Conservation (phyloP, 2,888 invertebrate species). For the Cosmia pyralina region DNA sequence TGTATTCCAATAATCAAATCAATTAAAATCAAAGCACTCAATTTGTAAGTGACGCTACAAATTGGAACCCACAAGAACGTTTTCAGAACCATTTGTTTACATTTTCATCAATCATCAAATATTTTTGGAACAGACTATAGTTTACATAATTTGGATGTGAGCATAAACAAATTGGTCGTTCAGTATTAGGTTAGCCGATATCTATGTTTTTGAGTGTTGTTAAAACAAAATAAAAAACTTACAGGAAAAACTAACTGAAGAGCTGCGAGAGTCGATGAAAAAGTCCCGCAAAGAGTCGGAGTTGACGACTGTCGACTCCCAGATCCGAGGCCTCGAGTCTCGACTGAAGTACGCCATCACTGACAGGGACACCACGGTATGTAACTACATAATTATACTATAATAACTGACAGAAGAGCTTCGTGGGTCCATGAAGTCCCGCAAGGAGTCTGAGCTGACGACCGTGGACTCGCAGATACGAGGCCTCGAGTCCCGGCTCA, state of each 20-base stretch:
- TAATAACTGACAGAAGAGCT: constrained; percentile 95
- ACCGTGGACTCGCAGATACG: constrained; percentile 99
- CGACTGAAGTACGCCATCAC: constrained; percentile 97
- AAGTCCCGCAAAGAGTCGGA: constrained; percentile 99
- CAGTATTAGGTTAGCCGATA: too few species aligned
- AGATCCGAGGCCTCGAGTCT: constrained; percentile 98
- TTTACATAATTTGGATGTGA: too few species aligned
- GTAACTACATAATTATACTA: not conserved
- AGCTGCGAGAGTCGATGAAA: constrained; percentile 97
- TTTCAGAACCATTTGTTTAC: too few species aligned
- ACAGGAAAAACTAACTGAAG: constrained; percentile 96
- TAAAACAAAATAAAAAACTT: not conserved
- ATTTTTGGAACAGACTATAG: too few species aligned
- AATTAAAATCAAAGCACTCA: too few species aligned
- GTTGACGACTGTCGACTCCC: constrained; percentile 98
- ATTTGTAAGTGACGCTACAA: too few species aligned
- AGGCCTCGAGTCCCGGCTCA: constrained; percentile 93
- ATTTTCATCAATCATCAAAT: too few species aligned
- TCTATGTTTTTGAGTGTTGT: too few species aligned
- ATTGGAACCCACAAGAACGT: too few species aligned
- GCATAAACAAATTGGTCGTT: too few species aligned
- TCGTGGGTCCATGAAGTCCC: constrained; percentile 97
- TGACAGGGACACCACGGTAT: constrained; percentile 96
- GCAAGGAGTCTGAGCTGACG: constrained; percentile 99
- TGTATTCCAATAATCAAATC: too few species aligned